These are phyloP conservation scores for Eupithecia subumbrata DNA, from an alignment of 2,888 invertebrate species.

Conservation along the genomic window DNA sequence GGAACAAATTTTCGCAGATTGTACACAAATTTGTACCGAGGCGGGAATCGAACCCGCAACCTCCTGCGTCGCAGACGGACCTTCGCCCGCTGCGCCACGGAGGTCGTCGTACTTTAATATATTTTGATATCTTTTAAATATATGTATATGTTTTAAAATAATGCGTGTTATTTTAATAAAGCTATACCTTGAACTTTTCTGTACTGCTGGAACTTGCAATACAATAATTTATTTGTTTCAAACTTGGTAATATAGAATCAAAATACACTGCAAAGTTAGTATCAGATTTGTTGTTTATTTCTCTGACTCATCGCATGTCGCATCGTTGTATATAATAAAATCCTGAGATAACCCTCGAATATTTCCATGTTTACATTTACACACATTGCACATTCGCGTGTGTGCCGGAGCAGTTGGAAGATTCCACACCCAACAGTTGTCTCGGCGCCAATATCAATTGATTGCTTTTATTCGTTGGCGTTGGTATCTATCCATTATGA, in stretches of 20 bases:
- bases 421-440: conserved; percentile 33
- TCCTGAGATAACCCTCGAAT: conserved; percentile 31
- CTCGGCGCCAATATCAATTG: conserved; percentile 39
- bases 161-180: too few relatives aligned
- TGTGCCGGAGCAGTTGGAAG: conserved; percentile 26
- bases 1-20: too few relatives aligned
- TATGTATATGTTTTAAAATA: too few relatives aligned
- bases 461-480: conserved; percentile 26
- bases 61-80: too few relatives aligned
- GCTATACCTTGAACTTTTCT: too few relatives aligned
- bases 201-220: too few relatives aligned
- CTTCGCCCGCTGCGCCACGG: too few relatives aligned
- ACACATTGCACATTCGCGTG: conserved; percentile 7
- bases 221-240: background rate
- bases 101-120: too few relatives aligned
- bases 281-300: background rate
- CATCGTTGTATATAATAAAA: conserved; percentile 9
- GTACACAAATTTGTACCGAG: too few relatives aligned
- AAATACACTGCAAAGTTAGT: background rate
- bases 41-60: too few relatives aligned
- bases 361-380: conserved; percentile 32
- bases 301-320: background rate
- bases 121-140: too few relatives aligned
- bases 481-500: background rate
- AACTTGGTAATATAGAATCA: background rate